A percentile compares a stretch with the other conserved stretches of the same genome.
phyloP scores from a whole-genome alignment of 1,140 invertebrate species.

The Dendroctonus valens region DNA sequence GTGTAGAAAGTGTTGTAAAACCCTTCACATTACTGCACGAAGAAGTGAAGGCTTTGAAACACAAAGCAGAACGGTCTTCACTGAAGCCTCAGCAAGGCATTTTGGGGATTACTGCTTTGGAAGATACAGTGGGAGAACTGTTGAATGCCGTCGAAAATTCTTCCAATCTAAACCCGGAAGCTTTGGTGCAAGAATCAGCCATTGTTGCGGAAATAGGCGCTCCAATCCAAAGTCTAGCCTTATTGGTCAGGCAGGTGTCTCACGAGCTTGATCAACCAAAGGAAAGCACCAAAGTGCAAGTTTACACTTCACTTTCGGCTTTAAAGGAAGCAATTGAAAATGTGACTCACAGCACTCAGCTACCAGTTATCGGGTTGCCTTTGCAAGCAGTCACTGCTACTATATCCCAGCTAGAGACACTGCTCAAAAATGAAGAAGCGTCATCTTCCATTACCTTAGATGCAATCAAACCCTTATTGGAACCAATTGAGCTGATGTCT shows the following conservation, averaged over 20 bases:
- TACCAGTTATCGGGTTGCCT: slow-evolving; percentile 21
- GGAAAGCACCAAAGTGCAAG: slow-evolving; percentile 16
- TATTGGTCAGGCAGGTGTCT: slow-evolving; percentile 17
- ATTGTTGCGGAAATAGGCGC: slow-evolving; percentile 20
- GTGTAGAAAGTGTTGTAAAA: no score
- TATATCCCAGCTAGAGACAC: slow-evolving; percentile 1
- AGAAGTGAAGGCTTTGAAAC: slow-evolving; percentile 18
- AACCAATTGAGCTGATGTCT: background rate
- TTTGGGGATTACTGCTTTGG: slow-evolving; percentile 24
- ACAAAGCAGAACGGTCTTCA: background rate
- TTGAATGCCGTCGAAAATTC: slow-evolving; percentile 2
- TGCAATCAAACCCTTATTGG: background rate
- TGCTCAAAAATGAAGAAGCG: background rate
- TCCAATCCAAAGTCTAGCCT: slow-evolving; percentile 25
- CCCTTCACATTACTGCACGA: background rate
- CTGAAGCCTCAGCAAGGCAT: slow-evolving; percentile 28
- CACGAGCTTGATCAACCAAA: slow-evolving; percentile 8
- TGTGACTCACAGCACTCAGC: slow-evolving; percentile 1
- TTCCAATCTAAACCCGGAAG: background rate
- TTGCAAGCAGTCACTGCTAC: slow-evolving; percentile 25
- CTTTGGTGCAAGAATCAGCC: background rate
- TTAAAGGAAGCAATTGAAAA: slow-evolving; percentile 30
- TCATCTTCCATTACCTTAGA: background rate
- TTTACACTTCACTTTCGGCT: slow-evolving; percentile 12
- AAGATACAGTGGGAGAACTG: slow-evolving; percentile 10